phyloP scores from a whole-genome alignment of 2,113 vertebrate species.

The Mormyrus lacerda region DNA sequence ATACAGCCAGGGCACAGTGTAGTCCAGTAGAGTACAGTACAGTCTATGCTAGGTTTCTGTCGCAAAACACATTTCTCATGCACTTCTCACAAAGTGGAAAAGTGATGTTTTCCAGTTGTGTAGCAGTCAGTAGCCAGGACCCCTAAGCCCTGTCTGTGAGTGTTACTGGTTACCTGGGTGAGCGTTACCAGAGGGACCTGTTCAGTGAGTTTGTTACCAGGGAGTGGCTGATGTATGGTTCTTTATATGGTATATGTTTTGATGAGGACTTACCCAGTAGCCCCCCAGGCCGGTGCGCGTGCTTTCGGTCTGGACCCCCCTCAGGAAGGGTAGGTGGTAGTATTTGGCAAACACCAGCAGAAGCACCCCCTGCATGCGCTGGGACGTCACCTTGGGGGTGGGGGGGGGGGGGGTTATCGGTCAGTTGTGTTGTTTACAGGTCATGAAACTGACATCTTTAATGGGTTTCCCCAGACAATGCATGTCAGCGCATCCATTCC shows the following conservation, averaged over 20 bases:
- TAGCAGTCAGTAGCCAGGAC: background rate
- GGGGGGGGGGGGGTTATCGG: background rate
- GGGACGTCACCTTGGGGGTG: slow-evolving; percentile 76
- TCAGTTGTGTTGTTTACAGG: background rate
- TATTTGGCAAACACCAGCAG: slow-evolving; percentile 89
- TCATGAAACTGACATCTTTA: background rate
- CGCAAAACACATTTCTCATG: background rate
- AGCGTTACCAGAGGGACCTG: background rate
- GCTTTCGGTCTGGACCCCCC: slow-evolving; percentile 80
- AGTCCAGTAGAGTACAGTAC: background rate
- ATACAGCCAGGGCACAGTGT: background rate
- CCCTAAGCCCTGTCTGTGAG: background rate
- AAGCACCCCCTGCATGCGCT: slow-evolving; percentile 93
- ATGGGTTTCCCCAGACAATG: background rate
- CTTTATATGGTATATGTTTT: background rate
- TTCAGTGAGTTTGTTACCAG: background rate
- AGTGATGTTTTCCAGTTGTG: background rate
- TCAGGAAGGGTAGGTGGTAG: slow-evolving; percentile 79
- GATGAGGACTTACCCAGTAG: slow-evolving; percentile 65
- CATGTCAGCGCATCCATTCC: no score
- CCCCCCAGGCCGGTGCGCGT: slow-evolving; percentile 80
- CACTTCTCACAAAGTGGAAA: background rate
- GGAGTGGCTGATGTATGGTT: background rate
- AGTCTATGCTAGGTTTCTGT: background rate
- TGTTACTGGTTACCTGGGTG: background rate